A percentile compares a stretch with the other conserved stretches of the same genome.
Conservation (phyloP, 2,888 invertebrate genomes). For the Syrphus vitripennis region DNA sequence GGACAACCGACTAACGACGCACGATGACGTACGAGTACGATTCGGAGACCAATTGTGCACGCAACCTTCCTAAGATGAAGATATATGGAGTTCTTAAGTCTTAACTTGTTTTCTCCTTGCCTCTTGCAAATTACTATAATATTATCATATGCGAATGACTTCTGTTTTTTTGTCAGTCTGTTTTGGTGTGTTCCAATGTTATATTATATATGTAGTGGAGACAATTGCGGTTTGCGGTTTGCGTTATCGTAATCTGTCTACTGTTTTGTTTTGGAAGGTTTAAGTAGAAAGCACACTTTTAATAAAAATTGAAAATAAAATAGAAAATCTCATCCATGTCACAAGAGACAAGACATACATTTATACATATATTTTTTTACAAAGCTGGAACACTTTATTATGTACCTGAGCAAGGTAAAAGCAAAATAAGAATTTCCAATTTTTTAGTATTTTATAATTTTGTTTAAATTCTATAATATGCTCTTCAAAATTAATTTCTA, state of each 20-base stretch:
- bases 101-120: background rate
- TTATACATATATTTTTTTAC: no score
- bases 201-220: slow-evolving; percentile 8
- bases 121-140: slow-evolving; percentile 36
- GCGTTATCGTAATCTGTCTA: slow-evolving; percentile 1
- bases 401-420: no score
- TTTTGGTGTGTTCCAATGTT: slow-evolving; percentile 9
- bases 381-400: no score
- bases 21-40: no score
- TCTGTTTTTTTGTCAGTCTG: slow-evolving; percentile 48
- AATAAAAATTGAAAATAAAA: background rate
- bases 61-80: slow-evolving; percentile 53
- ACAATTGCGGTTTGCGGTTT: slow-evolving; percentile 19
- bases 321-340: background rate
- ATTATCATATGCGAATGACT: slow-evolving; percentile 65
- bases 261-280: background rate
- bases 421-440: no score
- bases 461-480: no score
- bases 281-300: background rate
- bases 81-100: slow-evolving; percentile 39
- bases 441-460: no score
- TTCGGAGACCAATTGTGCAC: slow-evolving; percentile 49
- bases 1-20: no score
- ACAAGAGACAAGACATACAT: no score
- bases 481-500: no score